These are phyloP conservation scores for Phengaris alcon DNA, from an alignment of 2,888 invertebrate genomes.

Conservation along the genomic window DNA sequence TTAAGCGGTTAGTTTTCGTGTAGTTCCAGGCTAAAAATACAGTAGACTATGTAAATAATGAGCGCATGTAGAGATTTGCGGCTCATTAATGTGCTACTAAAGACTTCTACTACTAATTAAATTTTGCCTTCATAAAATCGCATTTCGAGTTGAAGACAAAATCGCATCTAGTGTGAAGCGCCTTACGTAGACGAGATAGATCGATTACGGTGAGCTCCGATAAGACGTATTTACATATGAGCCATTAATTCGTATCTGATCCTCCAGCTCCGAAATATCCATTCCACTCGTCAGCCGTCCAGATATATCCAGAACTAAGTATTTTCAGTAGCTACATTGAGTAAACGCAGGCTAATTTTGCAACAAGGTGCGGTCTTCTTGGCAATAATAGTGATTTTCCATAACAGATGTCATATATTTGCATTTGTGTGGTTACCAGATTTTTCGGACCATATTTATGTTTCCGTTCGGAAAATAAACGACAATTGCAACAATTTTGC, in stretches of 20 bases:
- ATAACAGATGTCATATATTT: too few species aligned
- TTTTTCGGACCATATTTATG: too few species aligned
- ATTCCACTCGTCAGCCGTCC: neutral
- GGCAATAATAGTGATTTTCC: neutral
- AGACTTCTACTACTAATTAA: too few species aligned
- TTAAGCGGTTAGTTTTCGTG: too few species aligned
- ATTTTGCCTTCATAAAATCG: neutral
- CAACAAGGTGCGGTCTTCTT: neutral
- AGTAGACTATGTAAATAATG: too few species aligned
- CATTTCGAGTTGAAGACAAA: slow-evolving; percentile 31
- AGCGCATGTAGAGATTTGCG: too few species aligned
- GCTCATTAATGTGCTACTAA: too few species aligned
- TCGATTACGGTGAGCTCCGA: neutral
- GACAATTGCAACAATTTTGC: too few species aligned
- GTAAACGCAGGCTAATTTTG: neutral
- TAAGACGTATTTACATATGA: slow-evolving; percentile 14
- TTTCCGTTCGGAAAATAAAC: too few species aligned
- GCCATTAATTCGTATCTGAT: slow-evolving; percentile 11
- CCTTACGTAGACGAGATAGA: slow-evolving; percentile 42
- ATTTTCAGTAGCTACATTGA: neutral
- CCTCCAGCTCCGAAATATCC: neutral
- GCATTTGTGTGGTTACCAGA: too few species aligned
- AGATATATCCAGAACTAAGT: neutral
- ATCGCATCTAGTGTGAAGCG: slow-evolving; percentile 43
- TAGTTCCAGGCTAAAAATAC: too few species aligned